Conservation (phyloP, 2,113 vertebrate genomes). For the Salvelinus namaycush region DNA sequence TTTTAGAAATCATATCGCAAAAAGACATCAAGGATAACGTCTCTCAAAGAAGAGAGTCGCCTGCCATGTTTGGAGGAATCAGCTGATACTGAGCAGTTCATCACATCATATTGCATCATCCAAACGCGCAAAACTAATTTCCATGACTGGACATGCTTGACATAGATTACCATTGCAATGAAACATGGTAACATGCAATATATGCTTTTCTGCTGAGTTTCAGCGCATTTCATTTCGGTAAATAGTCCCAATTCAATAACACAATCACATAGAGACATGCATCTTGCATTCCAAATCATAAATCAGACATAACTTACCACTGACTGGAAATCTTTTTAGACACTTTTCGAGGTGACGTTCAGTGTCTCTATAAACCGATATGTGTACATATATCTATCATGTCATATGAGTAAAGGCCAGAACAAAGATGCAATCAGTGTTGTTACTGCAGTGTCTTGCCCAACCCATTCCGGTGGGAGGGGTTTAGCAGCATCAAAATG, state of each 20-base stretch:
- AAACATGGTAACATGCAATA: too few species aligned
- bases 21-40: too few species aligned
- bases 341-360: neutral
- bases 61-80: too few species aligned
- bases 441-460: slow-evolving; percentile 12
- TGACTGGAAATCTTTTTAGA: neutral
- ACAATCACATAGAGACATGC: too few species aligned
- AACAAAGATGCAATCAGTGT: slow-evolving; percentile 2
- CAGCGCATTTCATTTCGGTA: neutral
- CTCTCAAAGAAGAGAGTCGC: too few species aligned
- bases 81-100: too few species aligned
- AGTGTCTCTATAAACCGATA: neutral
- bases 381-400: neutral
- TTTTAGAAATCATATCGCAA: too few species aligned
- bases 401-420: neutral
- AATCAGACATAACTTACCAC: neutral
- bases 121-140: too few species aligned
- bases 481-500: neutral
- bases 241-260: neutral
- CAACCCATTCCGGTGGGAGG: slow-evolving; percentile 14
- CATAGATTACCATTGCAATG: too few species aligned
- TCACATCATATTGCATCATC: too few species aligned
- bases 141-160: too few species aligned
- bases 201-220: too few species aligned
- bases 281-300: neutral